Percentiles rank a stretch among this genome's conserved stretches.
Conservation (phyloP, 2,888 invertebrate species). For the Xylophagus ater region DNA sequence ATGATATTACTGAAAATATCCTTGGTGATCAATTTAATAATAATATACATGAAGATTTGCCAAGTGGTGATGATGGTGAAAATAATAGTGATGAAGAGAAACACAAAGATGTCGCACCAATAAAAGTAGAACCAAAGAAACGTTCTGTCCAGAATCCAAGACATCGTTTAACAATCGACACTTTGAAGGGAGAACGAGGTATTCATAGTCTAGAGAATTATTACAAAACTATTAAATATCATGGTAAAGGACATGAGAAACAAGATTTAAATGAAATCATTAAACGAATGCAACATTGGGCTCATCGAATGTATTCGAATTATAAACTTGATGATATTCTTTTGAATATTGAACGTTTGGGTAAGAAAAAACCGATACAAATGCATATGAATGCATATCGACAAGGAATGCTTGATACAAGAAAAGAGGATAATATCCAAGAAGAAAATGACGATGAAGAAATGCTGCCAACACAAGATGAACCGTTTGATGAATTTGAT, state of each 20-base stretch:
- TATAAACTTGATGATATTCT: slow-evolving; percentile 80
- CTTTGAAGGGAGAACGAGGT: slow-evolving; percentile 63
- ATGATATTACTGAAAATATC: slow-evolving; percentile 23
- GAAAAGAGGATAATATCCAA: slow-evolving; percentile 40
- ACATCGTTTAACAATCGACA: slow-evolving; percentile 55
- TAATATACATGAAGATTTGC: slow-evolving; percentile 38
- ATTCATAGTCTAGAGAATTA: slow-evolving; percentile 66
- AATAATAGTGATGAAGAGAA: slow-evolving; percentile 41
- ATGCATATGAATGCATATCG: slow-evolving; percentile 55
- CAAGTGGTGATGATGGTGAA: slow-evolving; percentile 31
- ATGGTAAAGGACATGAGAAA: slow-evolving; percentile 68
- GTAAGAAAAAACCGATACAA: slow-evolving; percentile 67
- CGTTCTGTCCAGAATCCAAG: slow-evolving; percentile 52
- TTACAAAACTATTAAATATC: slow-evolving; percentile 71
- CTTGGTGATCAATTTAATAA: slow-evolving; percentile 30
- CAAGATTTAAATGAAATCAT: slow-evolving; percentile 70
- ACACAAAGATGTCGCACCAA: slow-evolving; percentile 28
- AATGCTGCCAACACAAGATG: slow-evolving; percentile 27
- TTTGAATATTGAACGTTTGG: slow-evolving; percentile 62
- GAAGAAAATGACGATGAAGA: slow-evolving; percentile 20
- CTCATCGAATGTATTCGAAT: slow-evolving; percentile 81
- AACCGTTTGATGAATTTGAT: slow-evolving; percentile 52
- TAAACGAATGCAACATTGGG: slow-evolving; percentile 84
- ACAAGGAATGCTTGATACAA: slow-evolving; percentile 42
- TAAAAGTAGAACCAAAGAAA: slow-evolving; percentile 43